phyloP scores from a whole-genome alignment of 2,888 invertebrate species.

The Meiosimyza platycephala region DNA sequence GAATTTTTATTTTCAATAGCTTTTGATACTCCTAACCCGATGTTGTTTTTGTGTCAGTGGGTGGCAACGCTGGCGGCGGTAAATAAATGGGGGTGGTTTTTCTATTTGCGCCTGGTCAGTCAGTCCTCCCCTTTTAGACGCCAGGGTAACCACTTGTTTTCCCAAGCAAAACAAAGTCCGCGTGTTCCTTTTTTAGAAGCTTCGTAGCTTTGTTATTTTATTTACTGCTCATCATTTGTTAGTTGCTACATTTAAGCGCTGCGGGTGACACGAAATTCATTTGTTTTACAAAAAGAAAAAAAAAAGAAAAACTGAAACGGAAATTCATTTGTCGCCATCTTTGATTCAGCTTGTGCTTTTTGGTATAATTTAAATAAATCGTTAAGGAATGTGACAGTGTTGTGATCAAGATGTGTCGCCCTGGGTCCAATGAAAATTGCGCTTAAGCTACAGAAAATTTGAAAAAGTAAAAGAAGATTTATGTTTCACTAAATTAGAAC shows the following conservation, averaged over 20 bases:
- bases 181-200: constrained; percentile 19
- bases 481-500: too few species aligned
- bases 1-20: too few species aligned
- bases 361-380: not conserved
- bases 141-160: constrained; percentile 67
- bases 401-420: too few species aligned
- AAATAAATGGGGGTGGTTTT: too few species aligned
- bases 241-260: constrained; percentile 8
- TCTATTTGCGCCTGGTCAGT: too few species aligned
- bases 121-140: constrained; percentile 17
- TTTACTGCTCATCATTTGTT: constrained; percentile 22
- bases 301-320: not conserved
- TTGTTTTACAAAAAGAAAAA: not conserved
- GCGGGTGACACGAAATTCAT: not conserved
- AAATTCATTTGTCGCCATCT: not conserved
- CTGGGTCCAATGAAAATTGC: too few species aligned
- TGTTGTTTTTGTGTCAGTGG: too few species aligned
- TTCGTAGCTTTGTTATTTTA: constrained; percentile 18
- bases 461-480: too few species aligned
- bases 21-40: too few species aligned
- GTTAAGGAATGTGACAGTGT: not conserved
- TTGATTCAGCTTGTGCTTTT: too few species aligned
- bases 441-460: too few species aligned
- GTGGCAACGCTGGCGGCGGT: too few species aligned
- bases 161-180: constrained; percentile 58